These are phyloP conservation scores for Athene cunicularia DNA, from an alignment of 2,113 vertebrate species.

Conservation along the genomic window DNA sequence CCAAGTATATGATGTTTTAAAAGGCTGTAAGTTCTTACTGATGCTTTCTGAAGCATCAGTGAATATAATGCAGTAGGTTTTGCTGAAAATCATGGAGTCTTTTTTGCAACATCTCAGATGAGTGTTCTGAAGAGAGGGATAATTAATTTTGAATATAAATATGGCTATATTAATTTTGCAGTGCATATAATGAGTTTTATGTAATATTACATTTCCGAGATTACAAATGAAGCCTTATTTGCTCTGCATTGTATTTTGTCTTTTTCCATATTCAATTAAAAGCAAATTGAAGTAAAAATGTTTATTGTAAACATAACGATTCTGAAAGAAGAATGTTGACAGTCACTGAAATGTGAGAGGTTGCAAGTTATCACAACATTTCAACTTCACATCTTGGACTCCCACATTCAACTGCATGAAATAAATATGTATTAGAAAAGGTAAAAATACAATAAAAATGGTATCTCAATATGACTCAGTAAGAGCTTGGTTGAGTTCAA, in stretches of 20 bases:
- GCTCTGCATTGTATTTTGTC: neutral
- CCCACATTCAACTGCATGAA: neutral
- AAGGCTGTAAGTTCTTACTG: neutral
- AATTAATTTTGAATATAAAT: neutral
- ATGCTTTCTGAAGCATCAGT: neutral
- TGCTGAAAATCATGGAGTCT: neutral
- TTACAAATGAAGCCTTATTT: neutral
- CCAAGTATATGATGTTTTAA: neutral
- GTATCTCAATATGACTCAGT: neutral
- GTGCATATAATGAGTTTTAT: neutral
- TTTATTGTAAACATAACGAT: neutral
- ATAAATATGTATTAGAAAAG: neutral
- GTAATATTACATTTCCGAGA: neutral
- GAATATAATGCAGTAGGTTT: neutral
- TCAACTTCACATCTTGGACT: neutral
- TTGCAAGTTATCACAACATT: rapidly evolving
- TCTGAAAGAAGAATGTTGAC: neutral
- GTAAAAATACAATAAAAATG: neutral
- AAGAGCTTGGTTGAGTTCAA: neutral
- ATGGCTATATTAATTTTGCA: neutral
- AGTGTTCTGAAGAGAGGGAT: neutral
- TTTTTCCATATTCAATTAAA: neutral
- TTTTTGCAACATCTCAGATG: neutral
- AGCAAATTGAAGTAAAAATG: neutral
- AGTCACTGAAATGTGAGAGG: neutral